Evolutionary conservation across 1,140 invertebrate species (phyloP).

Genomic region (Drosophila sp.): DNA sequence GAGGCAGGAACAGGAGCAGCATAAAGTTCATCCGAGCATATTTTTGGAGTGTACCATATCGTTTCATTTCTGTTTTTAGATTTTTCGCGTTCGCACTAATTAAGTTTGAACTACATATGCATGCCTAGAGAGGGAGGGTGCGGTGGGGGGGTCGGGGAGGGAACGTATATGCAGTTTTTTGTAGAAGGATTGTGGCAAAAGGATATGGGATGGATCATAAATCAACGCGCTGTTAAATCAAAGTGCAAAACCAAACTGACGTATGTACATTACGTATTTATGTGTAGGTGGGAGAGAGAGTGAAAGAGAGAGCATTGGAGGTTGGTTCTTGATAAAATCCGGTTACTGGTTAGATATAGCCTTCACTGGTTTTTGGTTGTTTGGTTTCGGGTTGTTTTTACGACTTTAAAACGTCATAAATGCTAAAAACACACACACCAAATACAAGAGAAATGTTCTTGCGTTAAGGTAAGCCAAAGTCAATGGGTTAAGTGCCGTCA

Average conservation of each 20-base stretch:
- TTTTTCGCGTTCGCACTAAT: constrained; percentile 43
- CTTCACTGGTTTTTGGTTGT: constrained; percentile 33
- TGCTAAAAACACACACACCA: constrained; percentile 44
- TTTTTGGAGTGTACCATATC: constrained; percentile 37
- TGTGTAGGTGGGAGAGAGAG: constrained; percentile 47
- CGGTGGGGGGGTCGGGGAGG: too few species aligned
- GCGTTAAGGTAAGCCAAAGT: constrained; percentile 39
- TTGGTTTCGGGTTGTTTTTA: constrained; percentile 47
- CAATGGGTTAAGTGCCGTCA: constrained; percentile 60
- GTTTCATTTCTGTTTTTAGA: constrained; percentile 32
- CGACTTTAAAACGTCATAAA: constrained; percentile 76
- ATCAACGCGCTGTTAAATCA: constrained; percentile 77
- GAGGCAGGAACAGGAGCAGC: constrained; percentile 6
- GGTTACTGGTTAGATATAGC: constrained; percentile 5
- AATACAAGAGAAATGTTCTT: constrained; percentile 42
- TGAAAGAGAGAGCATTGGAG: constrained; percentile 18
- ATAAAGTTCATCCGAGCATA: constrained; percentile 33
- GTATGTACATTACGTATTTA: constrained; percentile 71
- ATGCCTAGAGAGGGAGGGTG: constrained; percentile 21
- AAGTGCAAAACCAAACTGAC: constrained; percentile 77
- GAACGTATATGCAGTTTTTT: too few species aligned
- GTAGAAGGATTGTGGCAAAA: constrained; percentile 21
- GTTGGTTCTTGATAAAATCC: constrained; percentile 6
- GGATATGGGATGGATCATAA: constrained; percentile 45
- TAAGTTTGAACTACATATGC: constrained; percentile 39